Percentiles rank a stretch among this genome's conserved stretches.
These are phyloP conservation scores for Leptinotarsa haldemani DNA, from an alignment of 2,888 invertebrate species.

Conservation along the genomic window DNA sequence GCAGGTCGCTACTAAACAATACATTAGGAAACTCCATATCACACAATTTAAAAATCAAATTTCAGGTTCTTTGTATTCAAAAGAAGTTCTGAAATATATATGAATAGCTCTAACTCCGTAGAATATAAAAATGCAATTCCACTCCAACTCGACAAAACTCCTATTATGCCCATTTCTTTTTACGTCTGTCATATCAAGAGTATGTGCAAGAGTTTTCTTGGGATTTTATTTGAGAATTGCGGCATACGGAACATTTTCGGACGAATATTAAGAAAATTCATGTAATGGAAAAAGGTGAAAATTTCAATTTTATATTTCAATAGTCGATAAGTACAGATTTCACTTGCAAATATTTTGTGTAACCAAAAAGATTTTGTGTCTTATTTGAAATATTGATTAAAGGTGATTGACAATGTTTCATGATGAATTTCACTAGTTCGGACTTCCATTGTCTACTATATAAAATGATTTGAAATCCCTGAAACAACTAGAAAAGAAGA, in stretches of 20 bases:
- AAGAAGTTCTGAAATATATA: neutral
- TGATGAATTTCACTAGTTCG: too few relatives aligned
- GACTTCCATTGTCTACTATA: too few relatives aligned
- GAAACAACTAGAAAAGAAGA: too few relatives aligned
- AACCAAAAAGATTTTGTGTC: too few relatives aligned
- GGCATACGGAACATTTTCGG: neutral
- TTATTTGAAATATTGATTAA: too few relatives aligned
- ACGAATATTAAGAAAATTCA: too few relatives aligned
- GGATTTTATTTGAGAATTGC: slow-evolving; percentile 1
- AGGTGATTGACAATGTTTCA: too few relatives aligned
- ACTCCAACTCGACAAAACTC: slow-evolving; percentile 16
- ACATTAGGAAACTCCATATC: neutral
- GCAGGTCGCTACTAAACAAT: neutral
- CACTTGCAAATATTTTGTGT: too few relatives aligned
- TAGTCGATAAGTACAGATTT: too few relatives aligned
- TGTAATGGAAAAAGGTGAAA: too few relatives aligned
- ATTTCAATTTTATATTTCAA: too few relatives aligned
- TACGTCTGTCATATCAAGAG: slow-evolving; percentile 12
- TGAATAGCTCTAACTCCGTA: neutral
- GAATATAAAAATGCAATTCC: neutral
- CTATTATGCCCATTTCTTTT: slow-evolving; percentile 16
- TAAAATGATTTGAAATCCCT: too few relatives aligned
- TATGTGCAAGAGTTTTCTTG: slow-evolving; percentile 4
- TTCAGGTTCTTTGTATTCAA: slow-evolving; percentile 15
- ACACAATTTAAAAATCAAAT: neutral